Evolutionary conservation across 2,113 vertebrate genomes (phyloP).

Genomic region (Oxyura jamaicensis): DNA sequence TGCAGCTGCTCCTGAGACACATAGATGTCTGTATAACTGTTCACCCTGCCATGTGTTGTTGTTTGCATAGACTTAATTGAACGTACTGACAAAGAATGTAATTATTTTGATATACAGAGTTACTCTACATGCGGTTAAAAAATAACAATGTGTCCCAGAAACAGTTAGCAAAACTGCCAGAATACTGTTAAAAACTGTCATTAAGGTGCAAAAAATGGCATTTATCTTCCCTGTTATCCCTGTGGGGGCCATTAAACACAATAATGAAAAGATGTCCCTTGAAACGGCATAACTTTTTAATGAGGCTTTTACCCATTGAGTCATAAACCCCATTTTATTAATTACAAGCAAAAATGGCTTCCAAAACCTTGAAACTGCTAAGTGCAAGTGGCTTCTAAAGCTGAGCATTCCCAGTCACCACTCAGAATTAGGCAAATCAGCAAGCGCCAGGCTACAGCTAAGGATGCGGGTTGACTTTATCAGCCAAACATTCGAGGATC

Average conservation of each 20-base stretch:
- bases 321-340: conserved; percentile 50
- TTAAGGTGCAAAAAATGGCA: conserved; percentile 56
- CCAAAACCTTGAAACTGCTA: not conserved
- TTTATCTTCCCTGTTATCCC: conserved; percentile 60
- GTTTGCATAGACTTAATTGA: conserved; percentile 43
- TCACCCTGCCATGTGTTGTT: not conserved
- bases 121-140: conserved; percentile 50
- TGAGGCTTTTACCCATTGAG: conserved; percentile 50
- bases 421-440: not conserved
- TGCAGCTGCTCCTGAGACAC: not conserved
- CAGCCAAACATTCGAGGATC: not conserved
- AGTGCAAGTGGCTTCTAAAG: not conserved
- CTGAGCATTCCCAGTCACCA: not conserved
- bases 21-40: not conserved
- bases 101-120: conserved; percentile 24
- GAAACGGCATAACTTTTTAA: conserved; percentile 63
- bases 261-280: conserved; percentile 69
- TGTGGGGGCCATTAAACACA: conserved; percentile 20
- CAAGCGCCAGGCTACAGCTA: not conserved
- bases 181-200: conserved; percentile 58
- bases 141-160: conserved; percentile 53
- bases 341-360: conserved; percentile 53
- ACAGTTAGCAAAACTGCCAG: conserved; percentile 64
- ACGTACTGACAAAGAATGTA: not conserved
- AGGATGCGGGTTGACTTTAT: not conserved